Evolutionary conservation across 2,888 invertebrate species (phyloP).

Genomic region (Andrena marginata): DNA sequence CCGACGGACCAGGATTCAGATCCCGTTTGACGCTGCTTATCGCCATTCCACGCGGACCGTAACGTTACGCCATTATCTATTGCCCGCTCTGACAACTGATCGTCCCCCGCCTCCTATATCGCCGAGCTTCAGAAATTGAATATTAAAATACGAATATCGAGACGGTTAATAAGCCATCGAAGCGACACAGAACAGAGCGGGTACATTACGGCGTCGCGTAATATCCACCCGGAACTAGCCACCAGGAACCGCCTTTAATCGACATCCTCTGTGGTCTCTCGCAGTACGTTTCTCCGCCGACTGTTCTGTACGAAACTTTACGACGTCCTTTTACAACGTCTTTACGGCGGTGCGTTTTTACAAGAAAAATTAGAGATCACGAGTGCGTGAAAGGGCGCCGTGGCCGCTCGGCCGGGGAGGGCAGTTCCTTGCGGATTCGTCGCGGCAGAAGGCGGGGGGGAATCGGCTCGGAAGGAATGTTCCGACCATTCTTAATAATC

Average conservation of each 20-base stretch:
- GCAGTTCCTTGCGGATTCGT: slow-evolving; percentile 4
- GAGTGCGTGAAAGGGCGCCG: slow-evolving; percentile 58
- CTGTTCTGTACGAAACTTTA: neutral
- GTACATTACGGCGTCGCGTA: neutral
- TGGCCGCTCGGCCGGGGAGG: slow-evolving; percentile 7
- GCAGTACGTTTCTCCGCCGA: neutral
- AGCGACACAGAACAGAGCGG: neutral
- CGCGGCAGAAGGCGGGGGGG: slow-evolving; percentile 55
- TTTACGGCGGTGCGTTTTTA: slow-evolving; percentile 6
- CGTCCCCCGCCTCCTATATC: too few relatives aligned
- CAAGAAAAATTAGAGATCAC: slow-evolving; percentile 52
- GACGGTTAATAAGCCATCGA: neutral
- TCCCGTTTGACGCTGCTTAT: slow-evolving; percentile 18
- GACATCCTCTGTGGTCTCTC: neutral
- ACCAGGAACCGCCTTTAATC: slow-evolving; percentile 19
- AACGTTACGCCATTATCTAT: neutral
- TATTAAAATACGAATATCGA: slow-evolving; percentile 5
- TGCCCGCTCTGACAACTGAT: neutral
- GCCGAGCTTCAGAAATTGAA: neutral
- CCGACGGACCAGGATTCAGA: too few relatives aligned
- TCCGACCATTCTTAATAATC: slow-evolving; percentile 34
- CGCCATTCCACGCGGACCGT: neutral
- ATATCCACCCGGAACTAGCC: neutral
- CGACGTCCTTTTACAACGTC: slow-evolving; percentile 23
- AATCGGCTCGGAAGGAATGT: neutral